These are phyloP conservation scores for Malacoctenus gilli DNA, from an alignment of 2,797 vertebrate species.

Conservation along the genomic window DNA sequence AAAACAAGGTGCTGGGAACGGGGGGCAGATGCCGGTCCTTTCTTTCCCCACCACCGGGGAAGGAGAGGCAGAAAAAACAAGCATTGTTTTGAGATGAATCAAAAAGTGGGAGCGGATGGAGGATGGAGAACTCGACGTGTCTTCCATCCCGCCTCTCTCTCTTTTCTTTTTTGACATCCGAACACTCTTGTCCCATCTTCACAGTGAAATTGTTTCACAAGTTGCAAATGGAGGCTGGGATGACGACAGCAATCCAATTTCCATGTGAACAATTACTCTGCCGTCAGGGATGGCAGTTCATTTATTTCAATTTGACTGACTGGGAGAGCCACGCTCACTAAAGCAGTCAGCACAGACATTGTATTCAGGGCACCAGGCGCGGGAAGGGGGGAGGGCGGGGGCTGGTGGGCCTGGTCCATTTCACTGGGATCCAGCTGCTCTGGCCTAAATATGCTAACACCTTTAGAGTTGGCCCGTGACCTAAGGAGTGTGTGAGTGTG, in stretches of 20 bases:
- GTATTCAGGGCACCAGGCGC: conserved; percentile 59
- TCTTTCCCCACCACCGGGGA: conserved; percentile 31
- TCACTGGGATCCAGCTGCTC: conserved; percentile 64
- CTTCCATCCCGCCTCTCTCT: conserved; percentile 22
- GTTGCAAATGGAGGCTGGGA: conserved; percentile 64
- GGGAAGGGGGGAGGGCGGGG: conserved; percentile 46
- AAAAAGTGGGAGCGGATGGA: conserved; percentile 48
- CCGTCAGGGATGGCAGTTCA: conserved; percentile 81
- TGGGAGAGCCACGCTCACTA: conserved; percentile 62
- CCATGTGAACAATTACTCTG: conserved; percentile 84
- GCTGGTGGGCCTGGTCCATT: conserved; percentile 54
- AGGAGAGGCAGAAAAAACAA: conserved; percentile 29
- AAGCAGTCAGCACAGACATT: conserved; percentile 63
- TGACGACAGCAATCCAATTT: conserved; percentile 81
- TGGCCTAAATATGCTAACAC: conserved; percentile 65
- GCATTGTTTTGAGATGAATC: conserved; percentile 63
- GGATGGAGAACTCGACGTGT: conserved; percentile 43
- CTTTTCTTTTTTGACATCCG: conserved; percentile 45
- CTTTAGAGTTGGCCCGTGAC: conserved; percentile 63
- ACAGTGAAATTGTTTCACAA: conserved; percentile 64
- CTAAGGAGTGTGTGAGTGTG: conserved; percentile 20
- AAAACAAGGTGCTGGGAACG: conserved; percentile 47
- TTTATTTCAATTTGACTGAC: conserved; percentile 86
- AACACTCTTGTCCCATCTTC: conserved; percentile 49
- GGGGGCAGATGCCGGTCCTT: conserved; percentile 38